A percentile compares a stretch with the other conserved stretches of the same genome.
Conservation (phyloP, 2,113 vertebrate species). For the Oxyruncus cristatus region DNA sequence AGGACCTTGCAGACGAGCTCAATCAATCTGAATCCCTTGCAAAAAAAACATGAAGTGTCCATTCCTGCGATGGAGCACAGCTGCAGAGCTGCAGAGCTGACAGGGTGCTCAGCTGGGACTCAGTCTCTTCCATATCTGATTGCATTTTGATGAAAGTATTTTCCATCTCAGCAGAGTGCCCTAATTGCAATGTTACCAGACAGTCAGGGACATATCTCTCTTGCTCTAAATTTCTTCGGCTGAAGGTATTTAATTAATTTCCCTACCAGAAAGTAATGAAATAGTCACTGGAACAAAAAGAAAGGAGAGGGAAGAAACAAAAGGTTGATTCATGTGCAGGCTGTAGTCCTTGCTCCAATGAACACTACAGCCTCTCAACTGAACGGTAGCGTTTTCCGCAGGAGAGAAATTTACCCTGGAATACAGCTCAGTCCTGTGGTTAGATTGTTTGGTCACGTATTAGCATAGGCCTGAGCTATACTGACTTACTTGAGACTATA, state of each 20-base stretch:
- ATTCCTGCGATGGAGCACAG: not conserved
- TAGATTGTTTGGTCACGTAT: not conserved
- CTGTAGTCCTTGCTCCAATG: not conserved
- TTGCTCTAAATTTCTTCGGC: not conserved
- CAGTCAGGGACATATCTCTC: not conserved
- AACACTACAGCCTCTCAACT: not conserved
- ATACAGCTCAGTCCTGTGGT: not conserved
- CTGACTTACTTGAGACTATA: not conserved
- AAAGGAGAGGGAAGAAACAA: not conserved
- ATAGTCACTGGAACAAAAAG: not conserved
- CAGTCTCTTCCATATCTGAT: not conserved
- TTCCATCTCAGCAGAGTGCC: slow-evolving; percentile 11
- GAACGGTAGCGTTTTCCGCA: not conserved
- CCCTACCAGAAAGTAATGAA: not conserved
- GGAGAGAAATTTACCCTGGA: not conserved
- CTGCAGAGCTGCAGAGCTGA: slow-evolving; percentile 18
- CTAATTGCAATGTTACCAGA: slow-evolving; percentile 6
- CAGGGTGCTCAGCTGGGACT: slow-evolving; percentile 10
- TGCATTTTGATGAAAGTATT: slow-evolving; percentile 33
- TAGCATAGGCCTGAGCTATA: not conserved
- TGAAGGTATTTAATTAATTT: slow-evolving; percentile 29
- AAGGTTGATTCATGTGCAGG: not conserved
- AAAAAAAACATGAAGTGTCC: not conserved
- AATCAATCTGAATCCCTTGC: not conserved
- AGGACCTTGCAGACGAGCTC: not conserved